Base-by-base conservation (phyloP, 1,140 invertebrate genomes). In the Hylyphantes graminicola region DNA sequence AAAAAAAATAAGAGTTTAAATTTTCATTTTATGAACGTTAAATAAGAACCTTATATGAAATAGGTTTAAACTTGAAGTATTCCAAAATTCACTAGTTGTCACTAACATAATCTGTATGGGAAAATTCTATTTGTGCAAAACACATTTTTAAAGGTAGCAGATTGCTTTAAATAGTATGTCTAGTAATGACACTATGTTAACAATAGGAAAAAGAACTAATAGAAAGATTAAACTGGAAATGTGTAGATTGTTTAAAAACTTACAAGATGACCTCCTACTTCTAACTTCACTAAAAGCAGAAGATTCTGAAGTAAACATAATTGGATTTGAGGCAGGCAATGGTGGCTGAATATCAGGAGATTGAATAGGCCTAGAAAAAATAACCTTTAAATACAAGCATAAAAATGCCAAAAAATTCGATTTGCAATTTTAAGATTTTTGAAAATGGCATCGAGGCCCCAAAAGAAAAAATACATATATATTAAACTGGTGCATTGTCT, bases 281-380 rank as follows among this genome's bases (percentile, higher is more conserved):
- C 74, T 76, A 50, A 12, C 17, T 15, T 57, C 57, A 11, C 77
- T 65, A 67, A 63, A 65, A 51, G 67, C 13, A 50, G 57, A 9
- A 21, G 74, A 48, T 50, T 90, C 89, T 68, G 87, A 86, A 19
- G 89, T 88, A 64, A 90, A 73, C 51, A 90, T 87, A 3, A 91
- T 85, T 9, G 89, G 89, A 86, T 89, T 90, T 85, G 89, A 90
- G 79, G 68, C 87, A 9, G 88, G 86, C 61, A 90, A 87, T 17
- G 90, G 90, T 19, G 88, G 88, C 77, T 88, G 87, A 9, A 90
- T 81, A 70, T 90, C 90, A 21, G 86, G 70, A 48, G 87, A 86
- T n/a, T 81, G 21, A 35, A 35, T 21, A 13, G 68, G 76, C n/a
- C 83, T 85, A n/a, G 51, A 81, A 67, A 2, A 12, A 65, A 65